Percentiles rank a stretch among this genome's conserved stretches.
Conservation (phyloP, 2,113 vertebrate species). For the Oncorhynchus gorbuscha region DNA sequence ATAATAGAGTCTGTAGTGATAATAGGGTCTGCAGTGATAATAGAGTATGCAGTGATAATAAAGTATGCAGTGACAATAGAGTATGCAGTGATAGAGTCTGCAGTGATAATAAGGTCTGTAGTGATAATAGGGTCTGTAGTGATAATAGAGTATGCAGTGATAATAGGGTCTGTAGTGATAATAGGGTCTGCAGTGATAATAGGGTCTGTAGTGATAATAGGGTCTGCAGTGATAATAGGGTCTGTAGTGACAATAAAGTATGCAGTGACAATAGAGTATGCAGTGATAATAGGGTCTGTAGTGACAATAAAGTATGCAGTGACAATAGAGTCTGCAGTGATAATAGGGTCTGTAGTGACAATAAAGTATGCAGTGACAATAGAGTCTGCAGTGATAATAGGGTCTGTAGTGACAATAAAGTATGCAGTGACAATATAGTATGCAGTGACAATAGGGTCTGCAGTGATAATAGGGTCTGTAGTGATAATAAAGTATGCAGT, state of each 20-base stretch:
- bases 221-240: conserved; percentile 36
- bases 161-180: conserved; percentile 27
- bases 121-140: conserved; percentile 32
- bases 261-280: conserved; percentile 34
- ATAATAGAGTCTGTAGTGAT: accelerated
- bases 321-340: no score
- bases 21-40: no score
- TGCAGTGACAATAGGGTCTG: conserved; percentile 34
- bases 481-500: no score
- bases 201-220: conserved; percentile 32
- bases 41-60: no score
- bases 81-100: conserved; percentile 41
- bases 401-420: conserved; percentile 35
- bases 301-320: no score
- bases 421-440: conserved; percentile 30
- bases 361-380: no score
- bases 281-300: conserved; percentile 5
- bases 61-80: conserved; percentile 35
- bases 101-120: conserved; percentile 29
- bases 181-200: conserved; percentile 19
- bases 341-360: no score
- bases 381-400: conserved; percentile 33
- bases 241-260: conserved; percentile 37
- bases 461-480: no score
- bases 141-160: conserved; percentile 20